These are phyloP conservation scores for Esperia sulphurella DNA, from an alignment of 2,888 invertebrate genomes.

Conservation along the genomic window DNA sequence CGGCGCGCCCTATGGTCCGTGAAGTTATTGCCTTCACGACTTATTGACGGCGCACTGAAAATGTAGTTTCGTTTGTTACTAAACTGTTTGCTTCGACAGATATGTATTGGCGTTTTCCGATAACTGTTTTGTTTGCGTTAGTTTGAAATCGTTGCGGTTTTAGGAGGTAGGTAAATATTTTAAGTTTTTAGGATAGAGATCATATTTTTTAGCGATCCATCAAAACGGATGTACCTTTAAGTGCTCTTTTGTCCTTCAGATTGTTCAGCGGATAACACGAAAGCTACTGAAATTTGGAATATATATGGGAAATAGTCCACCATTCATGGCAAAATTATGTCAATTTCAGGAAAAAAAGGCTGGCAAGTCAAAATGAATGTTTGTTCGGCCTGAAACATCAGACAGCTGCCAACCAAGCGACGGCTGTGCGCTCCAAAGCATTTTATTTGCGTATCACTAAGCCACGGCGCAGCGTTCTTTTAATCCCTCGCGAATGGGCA, in stretches of 20 bases:
- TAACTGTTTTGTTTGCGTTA: not conserved
- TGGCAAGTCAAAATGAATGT: too few relatives aligned
- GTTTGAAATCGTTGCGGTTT: not conserved
- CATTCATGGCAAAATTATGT: too few relatives aligned
- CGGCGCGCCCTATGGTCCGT: constrained; percentile 50
- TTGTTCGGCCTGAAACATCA: not conserved
- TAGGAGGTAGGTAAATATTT: too few relatives aligned
- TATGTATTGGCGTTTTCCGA: constrained; percentile 23
- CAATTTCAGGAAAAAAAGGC: too few relatives aligned
- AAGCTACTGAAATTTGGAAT: too few relatives aligned
- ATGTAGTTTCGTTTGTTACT: constrained; percentile 26
- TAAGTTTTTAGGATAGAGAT: too few relatives aligned
- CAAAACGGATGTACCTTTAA: too few relatives aligned
- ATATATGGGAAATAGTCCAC: too few relatives aligned
- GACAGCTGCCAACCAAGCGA: constrained; percentile 3
- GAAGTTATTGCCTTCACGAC: constrained; percentile 54
- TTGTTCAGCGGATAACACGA: too few relatives aligned
- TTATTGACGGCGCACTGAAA: constrained; percentile 45
- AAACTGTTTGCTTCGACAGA: constrained; percentile 16
- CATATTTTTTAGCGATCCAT: too few relatives aligned
- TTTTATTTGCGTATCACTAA: constrained; percentile 28
- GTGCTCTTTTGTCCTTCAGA: too few relatives aligned
- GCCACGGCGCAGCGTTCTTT: constrained; percentile 25
- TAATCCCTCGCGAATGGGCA: constrained; percentile 34
- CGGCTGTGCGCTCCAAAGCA: not conserved